Evolutionary conservation across 2,888 invertebrate species (phyloP).

Genomic region (Coelinius sp.): DNA sequence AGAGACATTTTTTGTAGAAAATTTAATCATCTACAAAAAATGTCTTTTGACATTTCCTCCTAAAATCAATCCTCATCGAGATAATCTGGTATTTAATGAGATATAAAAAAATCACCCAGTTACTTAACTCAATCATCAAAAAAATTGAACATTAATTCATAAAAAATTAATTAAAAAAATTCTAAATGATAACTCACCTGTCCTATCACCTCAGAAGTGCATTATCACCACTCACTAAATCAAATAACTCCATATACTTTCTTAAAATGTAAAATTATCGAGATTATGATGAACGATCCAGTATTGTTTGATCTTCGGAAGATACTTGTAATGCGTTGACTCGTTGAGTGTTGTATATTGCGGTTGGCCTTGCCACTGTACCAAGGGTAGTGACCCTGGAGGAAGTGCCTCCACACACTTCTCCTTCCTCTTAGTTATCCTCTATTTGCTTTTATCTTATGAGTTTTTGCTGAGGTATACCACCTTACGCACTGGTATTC

Average conservation of each 20-base stretch:
- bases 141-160: too few relatives aligned
- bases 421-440: slow-evolving; percentile 35
- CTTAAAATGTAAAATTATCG: too few relatives aligned
- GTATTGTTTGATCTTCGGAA: neutral
- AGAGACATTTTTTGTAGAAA: too few relatives aligned
- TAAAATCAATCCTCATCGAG: too few relatives aligned
- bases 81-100: too few relatives aligned
- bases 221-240: neutral
- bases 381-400: slow-evolving; percentile 61
- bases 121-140: too few relatives aligned
- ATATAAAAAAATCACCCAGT: too few relatives aligned
- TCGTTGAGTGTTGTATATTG: slow-evolving; percentile 42
- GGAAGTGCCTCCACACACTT: slow-evolving; percentile 36
- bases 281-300: neutral
- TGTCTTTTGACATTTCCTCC: too few relatives aligned
- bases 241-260: neutral
- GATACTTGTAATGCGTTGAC: neutral
- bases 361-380: slow-evolving; percentile 62
- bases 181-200: too few relatives aligned
- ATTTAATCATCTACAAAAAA: too few relatives aligned
- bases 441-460: slow-evolving; percentile 38
- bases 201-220: neutral
- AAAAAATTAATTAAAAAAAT: too few relatives aligned
- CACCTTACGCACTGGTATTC: slow-evolving; percentile 38
- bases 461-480: slow-evolving; percentile 42